phyloP scores from a whole-genome alignment of 2,113 vertebrate species.

The Hippocampus barbouri region DNA sequence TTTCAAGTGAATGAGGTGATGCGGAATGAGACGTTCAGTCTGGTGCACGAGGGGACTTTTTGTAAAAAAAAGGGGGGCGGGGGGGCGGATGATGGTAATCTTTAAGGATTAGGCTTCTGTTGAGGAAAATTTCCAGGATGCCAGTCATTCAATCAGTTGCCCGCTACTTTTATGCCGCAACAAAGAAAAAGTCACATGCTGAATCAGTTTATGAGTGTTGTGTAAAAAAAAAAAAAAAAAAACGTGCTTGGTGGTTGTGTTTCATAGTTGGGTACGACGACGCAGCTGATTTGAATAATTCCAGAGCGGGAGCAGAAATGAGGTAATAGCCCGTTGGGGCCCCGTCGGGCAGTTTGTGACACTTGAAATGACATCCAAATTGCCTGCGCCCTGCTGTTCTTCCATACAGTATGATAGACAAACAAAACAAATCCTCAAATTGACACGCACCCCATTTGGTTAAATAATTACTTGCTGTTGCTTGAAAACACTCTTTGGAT shows the following conservation, averaged over 20 bases:
- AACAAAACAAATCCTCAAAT: slow-evolving; percentile 10
- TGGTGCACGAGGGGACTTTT: slow-evolving; percentile 8
- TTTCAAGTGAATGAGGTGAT: background rate
- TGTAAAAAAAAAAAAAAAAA: background rate
- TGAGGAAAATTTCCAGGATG: slow-evolving; percentile 37
- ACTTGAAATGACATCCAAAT: slow-evolving; percentile 31
- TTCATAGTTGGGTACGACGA: slow-evolving; percentile 4
- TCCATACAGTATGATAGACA: background rate
- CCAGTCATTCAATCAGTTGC: slow-evolving; percentile 46
- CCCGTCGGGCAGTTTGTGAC: slow-evolving; percentile 26
- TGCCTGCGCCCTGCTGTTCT: slow-evolving; percentile 13
- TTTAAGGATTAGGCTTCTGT: slow-evolving; percentile 38
- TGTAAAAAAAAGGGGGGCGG: background rate
- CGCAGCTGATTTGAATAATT: slow-evolving; percentile 2
- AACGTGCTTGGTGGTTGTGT: background rate
- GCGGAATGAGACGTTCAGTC: slow-evolving; percentile 36
- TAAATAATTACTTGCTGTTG: slow-evolving; percentile 4
- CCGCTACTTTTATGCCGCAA: slow-evolving; percentile 8
- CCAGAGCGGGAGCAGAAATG: slow-evolving; percentile 36
- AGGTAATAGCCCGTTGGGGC: slow-evolving; percentile 31
- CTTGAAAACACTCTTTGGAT: slow-evolving; percentile 5
- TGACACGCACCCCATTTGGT: background rate
- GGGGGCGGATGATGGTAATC: slow-evolving; percentile 28
- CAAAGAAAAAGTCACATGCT: background rate
- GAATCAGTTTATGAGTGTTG: background rate